Evolutionary conservation across 2,797 vertebrate genomes (phyloP), one percentile per base, ranked within the genome.

Genomic region (Periparus ater): DNA sequence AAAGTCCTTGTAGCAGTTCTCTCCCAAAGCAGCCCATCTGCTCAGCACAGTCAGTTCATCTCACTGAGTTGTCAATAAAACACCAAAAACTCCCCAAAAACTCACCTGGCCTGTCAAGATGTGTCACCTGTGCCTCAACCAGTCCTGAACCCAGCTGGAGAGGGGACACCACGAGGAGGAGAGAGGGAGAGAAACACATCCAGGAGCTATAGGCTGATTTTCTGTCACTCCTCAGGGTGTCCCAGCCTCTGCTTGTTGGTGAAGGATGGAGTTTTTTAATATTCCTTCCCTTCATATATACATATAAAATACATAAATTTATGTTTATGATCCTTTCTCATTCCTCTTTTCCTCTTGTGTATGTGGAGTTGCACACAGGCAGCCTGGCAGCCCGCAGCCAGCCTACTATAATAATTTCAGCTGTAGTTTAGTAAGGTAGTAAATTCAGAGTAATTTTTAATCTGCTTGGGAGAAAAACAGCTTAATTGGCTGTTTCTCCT

Each of bases 371-470:
- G 68, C 40, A 40, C 1, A 1, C 48, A 58, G 71, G 34, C 57
- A 70, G 47, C 53, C 44, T 86, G 34, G 42, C 84, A 94, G 68
- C 91, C 75, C 42, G 51, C 75, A 89, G 68, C 3, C 75, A 91
- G 50, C 76, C 73, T 77, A 16, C 88, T 51, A 1, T 29, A 84
- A 66, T 22, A 75, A 73, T 89, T 81, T 83, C 32, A 42, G 68
- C 42, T 74, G 68, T 26, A 61, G 17, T 62, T 93, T 17, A 70
- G n/a, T 50, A 34, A 66, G 30, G 47, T 25, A 70, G 55, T 55
- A 91, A 95, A 94, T 63, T 9, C 32, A 78, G 77, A 78, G 81
- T 66, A 40, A 66, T 91, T 95, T 94, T 89, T 95, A 70, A 93
- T 82, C 60, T 58, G 71, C 13, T 16, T 76, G 75, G 32, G 45